A percentile compares a stretch with the other conserved stretches of the same genome.
phyloP scores from a whole-genome alignment of 2,888 invertebrate genomes.

The Lottia scabra region DNA sequence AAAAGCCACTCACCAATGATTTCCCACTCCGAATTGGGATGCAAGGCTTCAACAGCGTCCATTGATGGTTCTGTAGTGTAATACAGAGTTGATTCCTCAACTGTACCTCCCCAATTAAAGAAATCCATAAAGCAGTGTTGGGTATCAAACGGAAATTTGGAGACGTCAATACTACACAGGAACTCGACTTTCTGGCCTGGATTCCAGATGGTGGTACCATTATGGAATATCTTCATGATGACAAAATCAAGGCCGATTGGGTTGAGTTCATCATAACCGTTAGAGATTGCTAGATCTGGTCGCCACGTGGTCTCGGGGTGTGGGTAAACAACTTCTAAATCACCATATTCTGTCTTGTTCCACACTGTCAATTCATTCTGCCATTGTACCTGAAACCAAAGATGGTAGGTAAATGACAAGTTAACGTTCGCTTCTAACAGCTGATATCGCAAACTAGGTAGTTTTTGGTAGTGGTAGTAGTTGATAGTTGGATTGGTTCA shows the following conservation, averaged over 20 bases:
- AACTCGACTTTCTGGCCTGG: background rate
- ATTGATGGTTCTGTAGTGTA: background rate
- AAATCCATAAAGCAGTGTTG: background rate
- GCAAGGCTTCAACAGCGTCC: background rate
- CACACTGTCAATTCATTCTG: background rate
- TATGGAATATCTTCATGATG: background rate
- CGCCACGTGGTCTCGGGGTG: background rate
- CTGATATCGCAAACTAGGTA: too few relatives aligned
- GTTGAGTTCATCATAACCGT: background rate
- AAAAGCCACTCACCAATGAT: background rate
- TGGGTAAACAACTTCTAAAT: background rate
- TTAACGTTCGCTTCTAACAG: too few relatives aligned
- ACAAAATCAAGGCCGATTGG: background rate
- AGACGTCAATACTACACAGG: background rate
- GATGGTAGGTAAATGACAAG: too few relatives aligned
- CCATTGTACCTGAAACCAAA: background rate
- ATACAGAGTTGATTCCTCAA: background rate
- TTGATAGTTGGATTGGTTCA: too few relatives aligned
- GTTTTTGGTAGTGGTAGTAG: too few relatives aligned
- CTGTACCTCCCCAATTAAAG: background rate
- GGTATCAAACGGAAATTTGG: background rate
- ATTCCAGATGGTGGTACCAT: background rate
- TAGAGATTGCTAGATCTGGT: background rate
- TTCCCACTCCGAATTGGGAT: background rate
- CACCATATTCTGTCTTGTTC: background rate